These are phyloP conservation scores for Chrysogorgia sp. DNA, from an alignment of 92 coral and sea anemone genomes.

Conservation along the genomic window DNA sequence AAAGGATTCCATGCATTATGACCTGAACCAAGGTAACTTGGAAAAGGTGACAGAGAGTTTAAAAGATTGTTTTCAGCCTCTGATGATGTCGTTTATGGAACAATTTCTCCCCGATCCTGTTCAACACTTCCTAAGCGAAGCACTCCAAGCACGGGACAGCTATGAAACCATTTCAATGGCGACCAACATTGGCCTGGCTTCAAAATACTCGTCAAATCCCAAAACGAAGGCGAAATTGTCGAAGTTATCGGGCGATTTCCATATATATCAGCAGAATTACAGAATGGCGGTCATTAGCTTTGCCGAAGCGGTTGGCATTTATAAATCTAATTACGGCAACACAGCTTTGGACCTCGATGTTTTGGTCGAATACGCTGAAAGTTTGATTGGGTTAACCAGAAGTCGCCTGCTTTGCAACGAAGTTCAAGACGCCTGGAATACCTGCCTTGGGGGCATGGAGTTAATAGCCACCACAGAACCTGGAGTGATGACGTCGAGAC, in stretches of 20 bases:
- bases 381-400: constrained; percentile 18
- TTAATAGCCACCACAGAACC: background rate
- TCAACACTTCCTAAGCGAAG: background rate
- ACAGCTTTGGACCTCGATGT: background rate
- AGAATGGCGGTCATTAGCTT: constrained; percentile 10
- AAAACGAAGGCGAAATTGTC: background rate
- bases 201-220: background rate
- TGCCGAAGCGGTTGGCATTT: background rate
- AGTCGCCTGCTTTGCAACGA: constrained; percentile 13
- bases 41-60: background rate
- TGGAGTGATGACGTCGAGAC: background rate
- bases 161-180: background rate
- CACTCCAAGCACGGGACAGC: background rate
- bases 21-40: background rate
- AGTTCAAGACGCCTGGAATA: background rate
- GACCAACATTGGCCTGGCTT: background rate
- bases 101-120: background rate
- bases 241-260: constrained; percentile 5
- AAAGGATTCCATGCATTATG: background rate
- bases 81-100: background rate
- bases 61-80: background rate
- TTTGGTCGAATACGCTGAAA: constrained; percentile 12
- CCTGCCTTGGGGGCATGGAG: background rate
- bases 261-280: background rate
- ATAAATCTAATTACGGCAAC: background rate